phyloP scores from a whole-genome alignment of 1,140 invertebrate species.

The Pogonus chalceus region DNA sequence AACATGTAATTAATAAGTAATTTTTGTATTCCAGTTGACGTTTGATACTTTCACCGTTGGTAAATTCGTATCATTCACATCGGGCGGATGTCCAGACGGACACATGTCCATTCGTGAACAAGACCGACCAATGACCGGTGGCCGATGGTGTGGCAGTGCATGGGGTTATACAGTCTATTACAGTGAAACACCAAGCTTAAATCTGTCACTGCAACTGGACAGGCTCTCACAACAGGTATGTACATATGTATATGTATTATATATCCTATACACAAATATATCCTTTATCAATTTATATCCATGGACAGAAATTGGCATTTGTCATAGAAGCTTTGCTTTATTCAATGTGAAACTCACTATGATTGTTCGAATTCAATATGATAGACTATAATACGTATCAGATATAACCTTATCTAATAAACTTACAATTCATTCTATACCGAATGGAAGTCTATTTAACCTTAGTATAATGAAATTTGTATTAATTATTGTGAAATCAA shows the following conservation, averaged over 20 bases:
- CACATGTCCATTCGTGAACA: slow-evolving; percentile 68
- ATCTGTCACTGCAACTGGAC: slow-evolving; percentile 59
- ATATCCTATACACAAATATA: too few species aligned
- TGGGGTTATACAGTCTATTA: slow-evolving; percentile 80
- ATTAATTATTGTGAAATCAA: too few species aligned
- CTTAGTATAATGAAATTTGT: too few species aligned
- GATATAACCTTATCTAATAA: too few species aligned
- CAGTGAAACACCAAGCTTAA: slow-evolving; percentile 68
- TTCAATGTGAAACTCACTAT: too few species aligned
- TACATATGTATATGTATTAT: slow-evolving; percentile 5
- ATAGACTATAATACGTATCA: too few species aligned
- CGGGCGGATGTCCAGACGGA: slow-evolving; percentile 70
- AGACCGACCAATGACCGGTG: slow-evolving; percentile 58
- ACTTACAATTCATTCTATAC: too few species aligned
- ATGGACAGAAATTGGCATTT: too few species aligned
- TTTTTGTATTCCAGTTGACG: slow-evolving; percentile 46
- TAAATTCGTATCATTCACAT: slow-evolving; percentile 60
- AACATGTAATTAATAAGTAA: slow-evolving; percentile 9
- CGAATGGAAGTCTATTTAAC: too few species aligned
- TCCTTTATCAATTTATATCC: too few species aligned
- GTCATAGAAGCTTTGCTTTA: too few species aligned
- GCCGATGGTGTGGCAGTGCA: slow-evolving; percentile 74
- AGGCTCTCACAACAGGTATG: slow-evolving; percentile 61
- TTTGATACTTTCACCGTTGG: slow-evolving; percentile 69
- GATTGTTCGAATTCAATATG: too few species aligned